Percentiles rank a stretch among this genome's conserved stretches.
Evolutionary conservation across 2,113 vertebrate species (phyloP).

Genomic region (Centropus bengalensis): DNA sequence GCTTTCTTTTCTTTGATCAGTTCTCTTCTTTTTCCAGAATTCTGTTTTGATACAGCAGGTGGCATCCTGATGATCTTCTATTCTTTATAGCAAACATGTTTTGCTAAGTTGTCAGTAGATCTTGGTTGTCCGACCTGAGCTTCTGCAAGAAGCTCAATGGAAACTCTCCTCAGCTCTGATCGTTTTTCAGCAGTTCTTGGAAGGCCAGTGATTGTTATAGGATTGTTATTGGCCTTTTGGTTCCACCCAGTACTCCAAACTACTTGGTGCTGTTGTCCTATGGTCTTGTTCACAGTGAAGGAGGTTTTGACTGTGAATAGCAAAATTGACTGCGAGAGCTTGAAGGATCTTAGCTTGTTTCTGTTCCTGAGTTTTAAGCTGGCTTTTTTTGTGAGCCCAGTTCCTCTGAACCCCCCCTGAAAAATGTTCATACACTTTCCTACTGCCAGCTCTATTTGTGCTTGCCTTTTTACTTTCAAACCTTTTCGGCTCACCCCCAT

Average conservation of each 20-base stretch:
- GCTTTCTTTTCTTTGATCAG: neutral
- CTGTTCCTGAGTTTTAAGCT: neutral
- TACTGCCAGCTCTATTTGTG: fast-evolving
- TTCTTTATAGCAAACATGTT: neutral
- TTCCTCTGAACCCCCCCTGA: neutral
- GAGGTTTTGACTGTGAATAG: neutral
- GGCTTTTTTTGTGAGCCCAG: neutral
- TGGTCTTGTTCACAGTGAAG: neutral
- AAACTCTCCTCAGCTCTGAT: neutral
- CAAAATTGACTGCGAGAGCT: neutral
- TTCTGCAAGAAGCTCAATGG: neutral
- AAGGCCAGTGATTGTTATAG: neutral
- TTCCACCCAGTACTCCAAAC: neutral
- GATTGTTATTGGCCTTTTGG: neutral
- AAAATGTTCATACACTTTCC: neutral
- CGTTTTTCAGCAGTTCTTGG: neutral
- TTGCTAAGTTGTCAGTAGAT: neutral
- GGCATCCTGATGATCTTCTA: neutral
- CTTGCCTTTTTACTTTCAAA: neutral
- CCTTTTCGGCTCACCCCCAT: neutral
- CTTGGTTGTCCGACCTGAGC: neutral
- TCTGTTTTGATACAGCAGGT: neutral
- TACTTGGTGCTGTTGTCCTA: neutral
- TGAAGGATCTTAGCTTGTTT: neutral
- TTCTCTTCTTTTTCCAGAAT: neutral